Conservation (phyloP, 2,113 vertebrate species). For the Cranoglanis bouderius region DNA sequence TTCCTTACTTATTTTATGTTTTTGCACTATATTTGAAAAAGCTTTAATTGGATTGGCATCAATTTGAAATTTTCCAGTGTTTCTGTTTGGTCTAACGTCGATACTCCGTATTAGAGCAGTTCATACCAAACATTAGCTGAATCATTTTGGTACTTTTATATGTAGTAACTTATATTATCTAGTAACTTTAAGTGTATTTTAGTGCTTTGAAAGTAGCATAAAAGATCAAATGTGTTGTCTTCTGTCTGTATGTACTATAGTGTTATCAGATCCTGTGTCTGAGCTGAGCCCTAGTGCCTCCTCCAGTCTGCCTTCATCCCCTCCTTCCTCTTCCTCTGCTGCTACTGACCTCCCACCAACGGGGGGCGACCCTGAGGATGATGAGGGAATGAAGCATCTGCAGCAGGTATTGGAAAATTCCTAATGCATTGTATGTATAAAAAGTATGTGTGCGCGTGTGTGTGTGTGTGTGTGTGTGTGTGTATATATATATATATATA, state of each 20-base stretch:
- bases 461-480: no score
- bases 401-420: constrained; percentile 78
- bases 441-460: no score
- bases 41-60: neutral
- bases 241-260: constrained; percentile 50
- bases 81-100: neutral
- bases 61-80: neutral
- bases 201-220: neutral
- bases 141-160: neutral
- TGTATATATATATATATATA: no score
- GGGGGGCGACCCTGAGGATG: constrained; percentile 85
- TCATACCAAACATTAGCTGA: neutral
- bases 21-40: neutral
- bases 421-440: no score
- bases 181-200: neutral
- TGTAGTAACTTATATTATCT: neutral
- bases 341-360: constrained; percentile 72
- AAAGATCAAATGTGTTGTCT: neutral
- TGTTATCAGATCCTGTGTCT: constrained; percentile 63
- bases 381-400: constrained; percentile 91
- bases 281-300: constrained; percentile 69
- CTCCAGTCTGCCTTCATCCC: constrained; percentile 73
- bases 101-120: neutral
- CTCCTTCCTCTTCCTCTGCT: constrained; percentile 71
- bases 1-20: neutral